Base-by-base conservation (phyloP, 2,888 invertebrate species). In the Watsonalla binaria region DNA sequence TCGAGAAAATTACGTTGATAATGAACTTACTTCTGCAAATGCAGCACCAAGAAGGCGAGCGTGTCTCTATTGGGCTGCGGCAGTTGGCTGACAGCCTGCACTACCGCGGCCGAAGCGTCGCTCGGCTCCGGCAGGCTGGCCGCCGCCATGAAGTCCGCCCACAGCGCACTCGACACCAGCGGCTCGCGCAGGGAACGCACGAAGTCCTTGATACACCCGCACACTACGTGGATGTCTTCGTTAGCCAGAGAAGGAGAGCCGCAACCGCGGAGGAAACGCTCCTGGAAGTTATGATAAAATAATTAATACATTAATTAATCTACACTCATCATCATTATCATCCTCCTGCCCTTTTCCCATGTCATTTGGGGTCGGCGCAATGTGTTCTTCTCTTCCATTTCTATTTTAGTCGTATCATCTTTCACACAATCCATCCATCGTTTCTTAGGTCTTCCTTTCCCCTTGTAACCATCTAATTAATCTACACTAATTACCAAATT, bases 11-110 rank as follows among this genome's bases (percentile, higher is more conserved):
- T 24, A 24, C 24, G 24, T 24, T 24, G 4, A 24, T 4, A 24
- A 24, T 24, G 24, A 9, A 72, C 76, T 74, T 70, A 95, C 95
- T 92, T 93, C 82, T 97, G 97, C 65, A 99, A 92, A 86, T 99
- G 99, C 56, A 98, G 89, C 66, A 98, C 93, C 9, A 99, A 87
- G 87, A 96, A 99, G 0, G 99, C 98, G 53, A 99, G 91, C 0
- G 99, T 98, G 80, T 99, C 99, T 13, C 98, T 92, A 85, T 99
- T 99, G 0, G 99, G 95, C 70, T 94, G 95, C 8, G 99, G 99
- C 69, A 99, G 90, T 63, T 95, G 94, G 24, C 94, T 93, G 64
- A 99, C 94, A 0, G 96, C 95, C 64, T 96, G 94, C 74, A 93
- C 93, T 2, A 96, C 78, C 45, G 93, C 92, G 0, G 94, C 93